Base-by-base conservation (phyloP, 1,140 invertebrate genomes). In the Hylaeus anthracinus region DNA sequence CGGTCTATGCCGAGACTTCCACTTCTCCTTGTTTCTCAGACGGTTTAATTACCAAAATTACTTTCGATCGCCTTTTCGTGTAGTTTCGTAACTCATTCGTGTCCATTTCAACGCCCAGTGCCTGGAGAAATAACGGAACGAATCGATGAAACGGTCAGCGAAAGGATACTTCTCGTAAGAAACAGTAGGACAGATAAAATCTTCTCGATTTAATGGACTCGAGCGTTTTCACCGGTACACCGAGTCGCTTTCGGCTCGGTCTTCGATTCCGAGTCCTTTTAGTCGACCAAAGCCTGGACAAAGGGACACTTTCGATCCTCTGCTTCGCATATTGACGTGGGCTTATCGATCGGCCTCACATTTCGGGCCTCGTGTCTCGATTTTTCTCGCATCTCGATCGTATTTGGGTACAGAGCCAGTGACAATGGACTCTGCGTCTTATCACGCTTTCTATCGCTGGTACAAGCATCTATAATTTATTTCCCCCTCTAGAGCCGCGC, bases 281-380 rank as follows among this genome's bases (percentile, higher is more conserved):
- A 64, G 61, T n/a, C 26, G 45, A 63, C 41, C 58, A 37, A 1
- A 14, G 37, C 9, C 26, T 39, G 58, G 60, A 81, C 69, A 63
- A 85, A 86, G 83, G 69, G 79, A 86, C 83, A 77, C 72, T 84
- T 69, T 77, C 72, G 72, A 75, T 77, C 45, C 63, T 69, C 37
- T 45, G 55, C 69, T 14, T 56, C 53, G 55, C 60, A 55, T 69
- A 81, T 86, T 71, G 78, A 85, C 78, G 67, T 51, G 43, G 41
- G 37, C 72, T 86, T 86, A 86, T 86, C 84, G 84, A 86, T 86
- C 73, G 73, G 41, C 26, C 78, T 63, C 82, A 69, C 76, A 70
- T 83, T 66, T 72, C 15, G 58, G 51, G 15, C 72, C 78, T 60
- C 78, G 73, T 15, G 45, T 39, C 60, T 78, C 60, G 71, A 78